phyloP scores from a whole-genome alignment of 2,113 vertebrate genomes.

The Tyrannus savana region DNA sequence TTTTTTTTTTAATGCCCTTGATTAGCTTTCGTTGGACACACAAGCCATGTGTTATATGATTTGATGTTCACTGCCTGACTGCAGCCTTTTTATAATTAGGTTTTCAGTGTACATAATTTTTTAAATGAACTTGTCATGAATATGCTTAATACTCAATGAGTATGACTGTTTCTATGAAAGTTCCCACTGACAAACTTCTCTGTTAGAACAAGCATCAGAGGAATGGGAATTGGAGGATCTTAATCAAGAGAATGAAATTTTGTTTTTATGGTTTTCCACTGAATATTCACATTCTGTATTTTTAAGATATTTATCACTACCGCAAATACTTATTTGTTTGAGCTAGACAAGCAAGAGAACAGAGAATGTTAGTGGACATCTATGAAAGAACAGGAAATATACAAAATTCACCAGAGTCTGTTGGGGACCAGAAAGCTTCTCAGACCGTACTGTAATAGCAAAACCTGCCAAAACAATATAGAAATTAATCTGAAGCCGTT shows the following conservation, averaged over 20 bases:
- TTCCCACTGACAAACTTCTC: not conserved
- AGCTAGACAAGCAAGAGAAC: not conserved
- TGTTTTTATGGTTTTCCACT: not conserved
- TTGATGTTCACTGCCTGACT: not conserved
- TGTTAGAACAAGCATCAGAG: not conserved
- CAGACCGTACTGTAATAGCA: not conserved
- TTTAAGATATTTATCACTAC: not conserved
- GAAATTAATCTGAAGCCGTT: not conserved
- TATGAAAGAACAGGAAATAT: not conserved
- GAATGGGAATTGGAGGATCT: not conserved
- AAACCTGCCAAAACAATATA: not conserved
- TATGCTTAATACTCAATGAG: not conserved
- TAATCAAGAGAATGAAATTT: not conserved
- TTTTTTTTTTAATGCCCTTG: not conserved
- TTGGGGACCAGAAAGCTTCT: not conserved
- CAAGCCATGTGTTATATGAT: not conserved
- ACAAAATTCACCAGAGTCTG: not conserved
- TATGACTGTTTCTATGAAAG: not conserved
- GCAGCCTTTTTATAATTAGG: not conserved
- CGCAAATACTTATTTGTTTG: not conserved
- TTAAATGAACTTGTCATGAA: not conserved
- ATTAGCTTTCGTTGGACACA: not conserved
- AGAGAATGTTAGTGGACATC: not conserved
- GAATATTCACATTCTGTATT: not conserved
- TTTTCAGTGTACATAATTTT: not conserved